phyloP scores from a whole-genome alignment of 2,888 invertebrate genomes.

The Zele albiditarsus region DNA sequence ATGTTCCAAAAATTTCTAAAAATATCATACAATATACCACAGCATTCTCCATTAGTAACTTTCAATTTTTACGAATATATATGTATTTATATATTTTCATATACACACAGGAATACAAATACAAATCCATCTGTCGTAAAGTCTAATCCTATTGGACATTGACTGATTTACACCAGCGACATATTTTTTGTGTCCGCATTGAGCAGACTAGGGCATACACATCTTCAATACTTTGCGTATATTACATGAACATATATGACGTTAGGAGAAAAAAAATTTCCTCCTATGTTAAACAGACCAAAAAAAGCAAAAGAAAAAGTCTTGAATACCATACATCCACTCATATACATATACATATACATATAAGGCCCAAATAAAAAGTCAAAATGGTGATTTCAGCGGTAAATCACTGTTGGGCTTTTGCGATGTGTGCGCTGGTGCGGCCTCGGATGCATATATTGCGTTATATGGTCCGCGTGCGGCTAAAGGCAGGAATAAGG shows the following conservation, averaged over 20 bases:
- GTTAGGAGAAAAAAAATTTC: slow-evolving; percentile 12
- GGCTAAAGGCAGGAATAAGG: not conserved
- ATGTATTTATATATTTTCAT: not conserved
- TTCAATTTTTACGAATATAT: too few species aligned
- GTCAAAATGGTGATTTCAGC: slow-evolving; percentile 64
- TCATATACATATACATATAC: not conserved
- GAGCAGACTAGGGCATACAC: not conserved
- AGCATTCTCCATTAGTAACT: not conserved
- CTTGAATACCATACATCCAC: slow-evolving; percentile 1
- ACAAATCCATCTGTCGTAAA: slow-evolving; percentile 58
- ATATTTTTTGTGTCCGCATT: slow-evolving; percentile 52
- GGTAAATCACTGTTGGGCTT: slow-evolving; percentile 67
- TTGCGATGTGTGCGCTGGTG: slow-evolving; percentile 40
- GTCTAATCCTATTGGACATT: slow-evolving; percentile 65
- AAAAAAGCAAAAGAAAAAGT: slow-evolving; percentile 25
- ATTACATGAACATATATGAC: not conserved
- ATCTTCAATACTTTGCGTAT: not conserved
- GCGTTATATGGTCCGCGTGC: slow-evolving; percentile 13
- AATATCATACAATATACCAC: not conserved
- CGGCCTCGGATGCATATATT: not conserved
- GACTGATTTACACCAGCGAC: slow-evolving; percentile 69
- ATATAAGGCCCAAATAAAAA: slow-evolving; percentile 42
- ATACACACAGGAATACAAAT: slow-evolving; percentile 6
- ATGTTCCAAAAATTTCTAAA: not conserved
- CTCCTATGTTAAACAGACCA: slow-evolving; percentile 19